Conservation (phyloP, 1,140 invertebrate species). For the Drosophila obscura region DNA sequence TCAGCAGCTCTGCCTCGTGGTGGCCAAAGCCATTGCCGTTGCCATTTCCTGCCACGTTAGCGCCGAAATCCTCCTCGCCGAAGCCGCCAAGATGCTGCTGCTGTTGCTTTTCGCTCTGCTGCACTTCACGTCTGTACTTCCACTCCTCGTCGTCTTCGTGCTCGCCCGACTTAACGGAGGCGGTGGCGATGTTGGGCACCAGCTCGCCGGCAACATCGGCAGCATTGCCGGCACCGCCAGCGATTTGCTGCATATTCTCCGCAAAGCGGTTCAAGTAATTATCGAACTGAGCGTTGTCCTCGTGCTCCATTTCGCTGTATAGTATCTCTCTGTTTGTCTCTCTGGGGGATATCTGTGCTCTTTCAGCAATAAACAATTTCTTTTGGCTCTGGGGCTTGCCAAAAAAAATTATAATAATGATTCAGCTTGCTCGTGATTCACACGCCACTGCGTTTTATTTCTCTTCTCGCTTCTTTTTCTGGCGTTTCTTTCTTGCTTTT, state of each 20-base stretch:
- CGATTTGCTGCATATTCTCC: constrained; percentile 75
- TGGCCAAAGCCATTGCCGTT: constrained; percentile 22
- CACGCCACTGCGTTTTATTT: constrained; percentile 59
- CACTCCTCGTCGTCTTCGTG: constrained; percentile 75
- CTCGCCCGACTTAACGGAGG: constrained; percentile 50
- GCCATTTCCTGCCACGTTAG: constrained; percentile 30
- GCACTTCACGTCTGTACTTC: constrained; percentile 81
- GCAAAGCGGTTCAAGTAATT: constrained; percentile 72
- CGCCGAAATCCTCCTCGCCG: constrained; percentile 30
- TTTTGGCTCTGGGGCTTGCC: constrained; percentile 24
- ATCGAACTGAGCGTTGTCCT: constrained; percentile 75
- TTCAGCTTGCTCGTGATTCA: constrained; percentile 64
- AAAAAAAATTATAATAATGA: constrained; percentile 47
- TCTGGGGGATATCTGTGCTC: constrained; percentile 19
- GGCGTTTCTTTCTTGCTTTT: constrained; percentile 42
- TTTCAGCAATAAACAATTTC: constrained; percentile 44
- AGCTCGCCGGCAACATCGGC: constrained; percentile 62
- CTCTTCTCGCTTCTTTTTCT: constrained; percentile 53
- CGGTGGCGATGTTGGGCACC: constrained; percentile 33
- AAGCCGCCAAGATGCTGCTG: constrained; percentile 42
- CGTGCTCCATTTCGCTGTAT: constrained; percentile 72
- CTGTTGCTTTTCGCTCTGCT: constrained; percentile 79
- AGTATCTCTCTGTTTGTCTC: constrained; percentile 19
- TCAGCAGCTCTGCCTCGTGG: constrained; percentile 7
- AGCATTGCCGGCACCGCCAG: constrained; percentile 53